Percentiles rank a stretch among this genome's conserved stretches.
Evolutionary conservation across 2,797 vertebrate genomes (phyloP).

Genomic region (Prionace glauca): DNA sequence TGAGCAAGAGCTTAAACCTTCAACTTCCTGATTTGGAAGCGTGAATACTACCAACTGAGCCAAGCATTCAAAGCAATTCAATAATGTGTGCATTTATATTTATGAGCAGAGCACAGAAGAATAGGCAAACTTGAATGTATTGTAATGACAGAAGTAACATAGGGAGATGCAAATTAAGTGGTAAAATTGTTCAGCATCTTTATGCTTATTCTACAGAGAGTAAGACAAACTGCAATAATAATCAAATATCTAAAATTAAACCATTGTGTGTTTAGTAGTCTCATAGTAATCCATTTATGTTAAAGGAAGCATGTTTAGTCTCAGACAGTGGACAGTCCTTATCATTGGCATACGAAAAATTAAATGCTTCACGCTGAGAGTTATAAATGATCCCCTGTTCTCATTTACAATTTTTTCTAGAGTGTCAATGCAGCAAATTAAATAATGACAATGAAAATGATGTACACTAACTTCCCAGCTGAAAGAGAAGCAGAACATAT

Average conservation of each 20-base stretch:
- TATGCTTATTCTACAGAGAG: background rate
- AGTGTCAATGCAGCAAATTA: background rate
- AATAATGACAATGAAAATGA: too few species aligned
- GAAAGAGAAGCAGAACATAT: background rate
- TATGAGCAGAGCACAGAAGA: background rate
- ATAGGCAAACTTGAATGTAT: background rate
- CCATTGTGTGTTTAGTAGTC: background rate
- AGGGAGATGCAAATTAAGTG: background rate
- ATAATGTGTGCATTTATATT: background rate
- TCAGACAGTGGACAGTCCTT: background rate
- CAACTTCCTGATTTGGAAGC: too few species aligned
- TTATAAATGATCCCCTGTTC: background rate
- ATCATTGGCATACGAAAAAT: background rate
- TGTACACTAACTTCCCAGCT: background rate
- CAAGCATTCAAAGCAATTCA: background rate
- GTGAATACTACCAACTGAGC: background rate
- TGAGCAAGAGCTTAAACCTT: background rate
- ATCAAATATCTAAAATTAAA: background rate
- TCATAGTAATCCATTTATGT: background rate
- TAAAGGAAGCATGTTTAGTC: background rate
- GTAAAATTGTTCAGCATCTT: background rate
- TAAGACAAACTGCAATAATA: background rate
- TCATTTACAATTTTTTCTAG: background rate
- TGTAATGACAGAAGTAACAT: background rate
- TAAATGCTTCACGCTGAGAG: background rate